Base-by-base conservation (phyloP, 2,888 invertebrate species). In the Sphecodes monilicornis region DNA sequence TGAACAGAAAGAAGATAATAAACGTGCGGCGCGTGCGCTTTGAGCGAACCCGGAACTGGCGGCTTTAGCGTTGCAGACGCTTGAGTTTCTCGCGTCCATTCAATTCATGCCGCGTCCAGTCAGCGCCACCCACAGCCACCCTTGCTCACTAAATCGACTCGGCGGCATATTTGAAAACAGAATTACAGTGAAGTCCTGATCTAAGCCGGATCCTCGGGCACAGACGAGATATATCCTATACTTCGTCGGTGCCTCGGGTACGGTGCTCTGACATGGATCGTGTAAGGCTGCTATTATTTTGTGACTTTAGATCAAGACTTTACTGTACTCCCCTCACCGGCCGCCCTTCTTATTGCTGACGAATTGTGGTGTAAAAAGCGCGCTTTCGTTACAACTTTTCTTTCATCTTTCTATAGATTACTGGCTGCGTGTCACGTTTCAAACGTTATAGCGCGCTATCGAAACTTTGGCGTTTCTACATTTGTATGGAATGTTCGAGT, bases 1-100 rank as follows among this genome's bases (percentile, higher is more conserved):
- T 90, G 90, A 90, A 90, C 90, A 90, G 90, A 90, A 90, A 90
- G 90, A 90, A 90, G 90, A 90, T 90, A 90, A 90, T 90, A 90
- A 90, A 90, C 90, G 86, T 85, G 76, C 84, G 71, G 72, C 86
- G 85, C 90, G 64, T 90, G 90, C 90, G 90, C 90, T 13, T 26
- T 88, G 36, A 11, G 36, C 68, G 76, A 81, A 73, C 82, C 74
- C 69, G 83, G 87, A 54, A 86, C 80, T 74, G 80, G 22, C 29
- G 77, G 85, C 57, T 78, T 72, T 78, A 86, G 84, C 84, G 76
- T 80, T 78, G 82, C 73, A 60, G 77, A 82, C 82, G 86, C 88
- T 77, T 72, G 80, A 86, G 88, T 79, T 85, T 88, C 89, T 89
- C 86, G 82, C 83, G 83, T 82, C 46, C 76, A 85, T 89, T 81